Evolutionary conservation across 2,888 invertebrate genomes (phyloP).

Genomic region (Limenitis camilla): DNA sequence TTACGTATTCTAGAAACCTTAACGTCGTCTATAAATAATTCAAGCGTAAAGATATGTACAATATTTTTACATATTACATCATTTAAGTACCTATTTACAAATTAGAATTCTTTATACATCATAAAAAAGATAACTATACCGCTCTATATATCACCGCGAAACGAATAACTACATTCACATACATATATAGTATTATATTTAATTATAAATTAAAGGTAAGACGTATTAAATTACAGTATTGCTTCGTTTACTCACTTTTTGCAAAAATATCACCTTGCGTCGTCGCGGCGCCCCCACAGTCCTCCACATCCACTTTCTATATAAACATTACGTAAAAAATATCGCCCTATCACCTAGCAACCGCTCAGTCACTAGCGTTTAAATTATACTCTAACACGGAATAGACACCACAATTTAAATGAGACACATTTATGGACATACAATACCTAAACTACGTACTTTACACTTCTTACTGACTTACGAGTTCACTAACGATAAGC

Average conservation of each 20-base stretch:
- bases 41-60: constrained; percentile 75
- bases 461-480: constrained; percentile 65
- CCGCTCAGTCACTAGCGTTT: constrained; percentile 68
- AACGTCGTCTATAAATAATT: constrained; percentile 68
- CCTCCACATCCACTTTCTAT: constrained; percentile 35
- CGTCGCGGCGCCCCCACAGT: constrained; percentile 33
- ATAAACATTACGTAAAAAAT: constrained; percentile 64
- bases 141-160: constrained; percentile 73
- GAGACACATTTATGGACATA: constrained; percentile 72
- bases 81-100: constrained; percentile 75
- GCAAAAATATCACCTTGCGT: constrained; percentile 78
- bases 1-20: constrained; percentile 48
- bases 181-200: constrained; percentile 44
- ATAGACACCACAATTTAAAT: constrained; percentile 73
- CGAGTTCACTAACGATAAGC: constrained; percentile 21
- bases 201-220: constrained; percentile 69
- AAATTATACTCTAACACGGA: constrained; percentile 67
- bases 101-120: constrained; percentile 73
- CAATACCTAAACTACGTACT: constrained; percentile 54
- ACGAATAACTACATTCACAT: constrained; percentile 72
- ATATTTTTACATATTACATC: constrained; percentile 70
- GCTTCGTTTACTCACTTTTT: constrained; percentile 83
- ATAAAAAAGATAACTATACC: constrained; percentile 71
- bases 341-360: constrained; percentile 51
- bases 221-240: constrained; percentile 82